These are phyloP conservation scores for Papilio machaon DNA, from an alignment of 1,140 invertebrate genomes.

Conservation along the genomic window DNA sequence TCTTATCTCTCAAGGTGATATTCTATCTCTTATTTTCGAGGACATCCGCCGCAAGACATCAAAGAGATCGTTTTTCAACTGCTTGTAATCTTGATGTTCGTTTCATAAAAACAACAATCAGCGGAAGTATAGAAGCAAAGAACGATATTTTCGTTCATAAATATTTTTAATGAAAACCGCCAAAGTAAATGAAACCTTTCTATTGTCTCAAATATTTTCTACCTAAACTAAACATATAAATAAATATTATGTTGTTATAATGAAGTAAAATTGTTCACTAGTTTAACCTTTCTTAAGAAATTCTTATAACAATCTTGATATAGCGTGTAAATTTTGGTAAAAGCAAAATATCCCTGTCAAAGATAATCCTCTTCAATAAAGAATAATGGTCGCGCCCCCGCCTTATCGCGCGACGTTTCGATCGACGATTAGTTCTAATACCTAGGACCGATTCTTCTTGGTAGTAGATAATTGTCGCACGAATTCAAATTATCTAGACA, in stretches of 20 bases:
- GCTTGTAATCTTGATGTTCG: neutral
- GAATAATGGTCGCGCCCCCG: conserved; percentile 29
- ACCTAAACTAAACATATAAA: neutral
- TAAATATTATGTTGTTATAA: neutral
- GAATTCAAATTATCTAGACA: conserved; percentile 17
- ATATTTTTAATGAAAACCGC: too few species aligned
- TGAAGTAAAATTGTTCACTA: neutral
- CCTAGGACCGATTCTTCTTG: conserved; percentile 27
- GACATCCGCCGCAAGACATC: conserved; percentile 2
- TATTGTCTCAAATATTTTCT: too few species aligned
- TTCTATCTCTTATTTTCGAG: conserved; percentile 12
- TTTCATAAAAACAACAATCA: conserved; percentile 8
- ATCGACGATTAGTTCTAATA: conserved; percentile 33
- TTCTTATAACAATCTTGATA: conserved; percentile 24
- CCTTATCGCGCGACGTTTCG: conserved; percentile 37
- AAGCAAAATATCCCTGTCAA: conserved; percentile 28
- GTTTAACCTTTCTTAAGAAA: neutral
- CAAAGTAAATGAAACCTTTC: too few species aligned
- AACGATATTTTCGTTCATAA: neutral
- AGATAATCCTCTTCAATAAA: conserved; percentile 39
- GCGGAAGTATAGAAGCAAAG: neutral
- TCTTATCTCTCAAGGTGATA: neutral
- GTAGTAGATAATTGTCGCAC: conserved; percentile 35
- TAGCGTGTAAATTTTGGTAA: conserved; percentile 31
- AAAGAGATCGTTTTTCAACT: conserved; percentile 2